phyloP scores from a whole-genome alignment of 2,797 vertebrate species.

The Calcarius lapponicus region DNA sequence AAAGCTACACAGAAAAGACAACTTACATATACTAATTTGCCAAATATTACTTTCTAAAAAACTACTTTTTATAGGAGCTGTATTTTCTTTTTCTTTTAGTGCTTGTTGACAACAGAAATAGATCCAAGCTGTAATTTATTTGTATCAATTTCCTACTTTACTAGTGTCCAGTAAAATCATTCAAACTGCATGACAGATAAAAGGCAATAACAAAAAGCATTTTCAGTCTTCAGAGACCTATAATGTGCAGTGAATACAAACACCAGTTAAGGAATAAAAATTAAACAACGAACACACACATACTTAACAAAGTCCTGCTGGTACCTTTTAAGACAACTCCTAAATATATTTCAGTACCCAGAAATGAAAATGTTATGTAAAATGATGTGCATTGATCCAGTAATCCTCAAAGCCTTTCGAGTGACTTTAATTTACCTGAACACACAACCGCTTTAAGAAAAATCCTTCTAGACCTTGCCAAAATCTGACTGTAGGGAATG shows the following conservation, averaged over 20 bases:
- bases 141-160: constrained; percentile 66
- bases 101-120: constrained; percentile 70
- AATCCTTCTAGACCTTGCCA: constrained; percentile 52
- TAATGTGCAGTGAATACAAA: constrained; percentile 66
- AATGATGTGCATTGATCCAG: constrained; percentile 50
- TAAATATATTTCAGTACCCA: constrained; percentile 54
- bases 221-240: constrained; percentile 54
- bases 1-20: constrained; percentile 34
- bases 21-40: constrained; percentile 71
- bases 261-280: constrained; percentile 31
- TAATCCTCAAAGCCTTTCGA: constrained; percentile 53
- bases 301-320: constrained; percentile 15
- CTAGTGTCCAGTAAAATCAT: constrained; percentile 72
- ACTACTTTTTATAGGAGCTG: constrained; percentile 38
- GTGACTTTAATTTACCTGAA: constrained; percentile 67
- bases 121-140: constrained; percentile 72
- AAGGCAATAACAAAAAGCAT: constrained; percentile 71
- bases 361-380: constrained; percentile 56
- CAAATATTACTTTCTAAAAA: constrained; percentile 70
- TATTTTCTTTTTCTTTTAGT: constrained; percentile 65
- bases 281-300: neutral
- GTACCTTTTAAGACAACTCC: neutral
- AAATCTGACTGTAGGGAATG: constrained; percentile 52
- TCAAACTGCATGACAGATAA: constrained; percentile 72
- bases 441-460: constrained; percentile 50